Evolutionary conservation across 2,888 invertebrate genomes (phyloP).

Genomic region (Pristionchus fissidentatus): DNA sequence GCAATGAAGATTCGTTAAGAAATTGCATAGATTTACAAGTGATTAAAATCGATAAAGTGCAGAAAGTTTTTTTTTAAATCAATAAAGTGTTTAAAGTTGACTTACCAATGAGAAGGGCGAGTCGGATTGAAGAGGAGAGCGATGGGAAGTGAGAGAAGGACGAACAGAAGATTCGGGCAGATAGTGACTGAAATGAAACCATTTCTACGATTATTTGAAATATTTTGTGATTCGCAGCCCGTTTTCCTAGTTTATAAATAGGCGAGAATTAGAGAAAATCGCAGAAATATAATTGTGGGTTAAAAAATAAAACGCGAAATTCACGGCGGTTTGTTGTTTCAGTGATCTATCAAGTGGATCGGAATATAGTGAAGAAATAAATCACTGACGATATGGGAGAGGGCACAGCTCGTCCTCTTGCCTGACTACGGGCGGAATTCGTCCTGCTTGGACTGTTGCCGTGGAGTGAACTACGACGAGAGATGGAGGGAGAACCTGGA

Average conservation of each 20-base stretch:
- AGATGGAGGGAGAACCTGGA: slow-evolving; percentile 30
- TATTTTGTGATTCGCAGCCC: too few species aligned
- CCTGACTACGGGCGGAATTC: slow-evolving; percentile 31
- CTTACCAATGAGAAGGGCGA: slow-evolving; percentile 17
- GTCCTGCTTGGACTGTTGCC: slow-evolving; percentile 23
- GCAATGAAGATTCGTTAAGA: too few species aligned
- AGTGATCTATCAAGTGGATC: not conserved
- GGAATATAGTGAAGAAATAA: not conserved
- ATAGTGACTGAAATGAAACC: slow-evolving; percentile 47
- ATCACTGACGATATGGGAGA: slow-evolving; percentile 44
- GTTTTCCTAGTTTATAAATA: too few species aligned
- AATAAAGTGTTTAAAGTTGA: not conserved
- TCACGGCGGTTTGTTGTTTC: too few species aligned
- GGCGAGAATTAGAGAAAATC: not conserved
- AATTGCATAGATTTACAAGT: not conserved
- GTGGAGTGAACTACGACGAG: slow-evolving; percentile 34
- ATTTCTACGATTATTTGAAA: too few species aligned
- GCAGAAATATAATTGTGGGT: not conserved
- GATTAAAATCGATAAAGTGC: not conserved
- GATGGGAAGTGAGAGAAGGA: slow-evolving; percentile 15
- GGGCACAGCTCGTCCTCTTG: slow-evolving; percentile 10
- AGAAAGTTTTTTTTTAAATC: not conserved
- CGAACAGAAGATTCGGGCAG: slow-evolving; percentile 16
- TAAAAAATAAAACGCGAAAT: too few species aligned
- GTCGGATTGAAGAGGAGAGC: slow-evolving; percentile 16